phyloP scores from a whole-genome alignment of 92 coral and sea anemone species.

The Phymanthus crucifer region DNA sequence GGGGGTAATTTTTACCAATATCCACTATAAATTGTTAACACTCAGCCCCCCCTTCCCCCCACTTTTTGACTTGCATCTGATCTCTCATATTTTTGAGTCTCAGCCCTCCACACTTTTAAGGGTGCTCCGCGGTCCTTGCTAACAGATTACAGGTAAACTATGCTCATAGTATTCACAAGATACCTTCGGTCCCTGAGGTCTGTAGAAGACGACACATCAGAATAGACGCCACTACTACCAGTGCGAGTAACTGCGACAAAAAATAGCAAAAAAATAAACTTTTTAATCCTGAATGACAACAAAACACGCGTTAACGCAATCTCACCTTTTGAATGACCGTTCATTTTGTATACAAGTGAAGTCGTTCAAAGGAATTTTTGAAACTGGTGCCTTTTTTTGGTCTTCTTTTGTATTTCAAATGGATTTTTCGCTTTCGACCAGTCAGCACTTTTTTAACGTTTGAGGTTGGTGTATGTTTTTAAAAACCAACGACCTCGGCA shows the following conservation, averaged over 20 bases:
- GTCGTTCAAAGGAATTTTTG: background rate
- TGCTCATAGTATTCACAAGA: background rate
- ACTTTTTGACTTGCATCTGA: too few relatives aligned
- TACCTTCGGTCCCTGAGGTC: background rate
- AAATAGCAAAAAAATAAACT: background rate
- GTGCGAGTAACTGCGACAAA: background rate
- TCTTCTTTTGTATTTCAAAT: background rate
- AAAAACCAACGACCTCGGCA: background rate
- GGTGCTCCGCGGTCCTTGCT: too few relatives aligned
- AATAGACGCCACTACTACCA: conserved; percentile 6
- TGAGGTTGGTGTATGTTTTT: background rate
- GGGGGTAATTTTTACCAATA: too few relatives aligned
- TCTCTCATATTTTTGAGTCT: too few relatives aligned
- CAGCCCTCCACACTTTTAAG: too few relatives aligned
- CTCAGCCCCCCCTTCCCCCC: too few relatives aligned
- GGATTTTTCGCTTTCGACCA: background rate
- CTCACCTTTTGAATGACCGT: conserved; percentile 4
- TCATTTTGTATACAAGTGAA: background rate
- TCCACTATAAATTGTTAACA: too few relatives aligned
- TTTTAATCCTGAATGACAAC: background rate
- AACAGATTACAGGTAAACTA: too few relatives aligned
- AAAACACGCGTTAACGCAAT: background rate
- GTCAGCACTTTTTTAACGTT: background rate
- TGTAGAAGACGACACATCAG: background rate
- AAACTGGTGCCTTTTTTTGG: background rate